Percentiles rank a stretch among this genome's conserved stretches.
Conservation (phyloP, 2,113 vertebrate species). For the Cathartes aura region DNA sequence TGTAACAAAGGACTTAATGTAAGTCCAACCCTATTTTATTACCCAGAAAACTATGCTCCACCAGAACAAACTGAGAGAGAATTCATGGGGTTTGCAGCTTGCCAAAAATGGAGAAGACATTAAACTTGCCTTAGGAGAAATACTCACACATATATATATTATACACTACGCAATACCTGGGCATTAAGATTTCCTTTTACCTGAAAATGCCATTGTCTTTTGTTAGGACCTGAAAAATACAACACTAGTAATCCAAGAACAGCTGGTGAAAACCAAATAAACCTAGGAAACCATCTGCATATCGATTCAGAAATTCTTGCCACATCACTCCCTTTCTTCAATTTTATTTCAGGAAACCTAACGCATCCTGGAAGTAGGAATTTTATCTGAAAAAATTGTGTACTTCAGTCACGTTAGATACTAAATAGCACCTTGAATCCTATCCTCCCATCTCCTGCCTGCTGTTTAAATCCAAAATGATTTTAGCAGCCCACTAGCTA, state of each 20-base stretch:
- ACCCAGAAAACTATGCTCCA: conserved; percentile 2
- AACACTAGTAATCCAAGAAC: background rate
- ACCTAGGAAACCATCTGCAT: background rate
- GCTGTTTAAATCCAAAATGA: background rate
- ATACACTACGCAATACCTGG: background rate
- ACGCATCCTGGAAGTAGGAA: background rate
- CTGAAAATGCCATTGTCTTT: conserved; percentile 5
- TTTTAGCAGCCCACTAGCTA: conserved; percentile 1
- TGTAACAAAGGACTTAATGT: background rate
- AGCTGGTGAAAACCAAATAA: conserved; percentile 13
- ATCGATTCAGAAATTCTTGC: background rate
- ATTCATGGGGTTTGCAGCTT: background rate
- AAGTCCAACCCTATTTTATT: background rate
- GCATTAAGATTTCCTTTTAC: background rate
- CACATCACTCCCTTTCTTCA: background rate
- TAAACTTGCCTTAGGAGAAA: background rate
- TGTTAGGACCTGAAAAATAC: background rate
- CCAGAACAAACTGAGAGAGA: background rate
- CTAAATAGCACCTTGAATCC: background rate
- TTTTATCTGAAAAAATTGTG: background rate
- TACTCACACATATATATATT: background rate
- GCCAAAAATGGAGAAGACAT: background rate
- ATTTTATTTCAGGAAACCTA: background rate
- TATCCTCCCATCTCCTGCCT: background rate
- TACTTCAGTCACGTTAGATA: background rate